phyloP scores from a whole-genome alignment of 2,797 vertebrate genomes.

The Cichlasoma orientale region DNA sequence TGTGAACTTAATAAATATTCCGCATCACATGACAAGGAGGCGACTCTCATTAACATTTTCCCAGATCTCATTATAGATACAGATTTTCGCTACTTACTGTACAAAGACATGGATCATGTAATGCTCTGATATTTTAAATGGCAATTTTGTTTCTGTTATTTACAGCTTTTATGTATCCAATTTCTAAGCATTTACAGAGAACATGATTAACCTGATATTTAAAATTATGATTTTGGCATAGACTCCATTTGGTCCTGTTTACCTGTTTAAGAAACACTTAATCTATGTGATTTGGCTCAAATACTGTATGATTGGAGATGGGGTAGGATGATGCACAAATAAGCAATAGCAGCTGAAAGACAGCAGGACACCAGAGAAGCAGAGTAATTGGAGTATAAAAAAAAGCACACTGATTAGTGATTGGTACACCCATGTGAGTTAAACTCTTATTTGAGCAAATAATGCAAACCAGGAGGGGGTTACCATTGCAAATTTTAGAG shows the following conservation, averaged over 20 bases:
- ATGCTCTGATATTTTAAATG: constrained; percentile 5
- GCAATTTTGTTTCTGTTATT: background rate
- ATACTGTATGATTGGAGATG: background rate
- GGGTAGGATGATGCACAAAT: constrained; percentile 5
- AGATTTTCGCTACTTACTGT: background rate
- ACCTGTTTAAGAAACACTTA: background rate
- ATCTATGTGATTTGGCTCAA: background rate
- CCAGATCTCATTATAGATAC: constrained; percentile 49
- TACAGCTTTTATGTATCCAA: background rate
- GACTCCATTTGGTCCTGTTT: background rate
- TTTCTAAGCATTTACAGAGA: background rate
- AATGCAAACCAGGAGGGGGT: background rate
- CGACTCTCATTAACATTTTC: constrained; percentile 28
- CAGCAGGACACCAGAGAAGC: background rate
- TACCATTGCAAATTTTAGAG: background rate
- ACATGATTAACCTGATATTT: constrained; percentile 9
- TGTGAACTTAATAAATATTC: background rate
- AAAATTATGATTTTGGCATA: constrained; percentile 14
- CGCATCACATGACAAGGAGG: background rate
- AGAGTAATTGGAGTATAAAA: constrained; percentile 1
- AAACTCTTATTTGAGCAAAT: background rate
- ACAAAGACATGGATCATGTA: constrained; percentile 5
- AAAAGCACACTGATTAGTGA: constrained; percentile 10
- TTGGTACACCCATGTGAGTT: background rate
- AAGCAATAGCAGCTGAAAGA: constrained; percentile 1